Evolutionary conservation across 1,140 invertebrate genomes (phyloP).

Genomic region (Drosophila sturtevanti): DNA sequence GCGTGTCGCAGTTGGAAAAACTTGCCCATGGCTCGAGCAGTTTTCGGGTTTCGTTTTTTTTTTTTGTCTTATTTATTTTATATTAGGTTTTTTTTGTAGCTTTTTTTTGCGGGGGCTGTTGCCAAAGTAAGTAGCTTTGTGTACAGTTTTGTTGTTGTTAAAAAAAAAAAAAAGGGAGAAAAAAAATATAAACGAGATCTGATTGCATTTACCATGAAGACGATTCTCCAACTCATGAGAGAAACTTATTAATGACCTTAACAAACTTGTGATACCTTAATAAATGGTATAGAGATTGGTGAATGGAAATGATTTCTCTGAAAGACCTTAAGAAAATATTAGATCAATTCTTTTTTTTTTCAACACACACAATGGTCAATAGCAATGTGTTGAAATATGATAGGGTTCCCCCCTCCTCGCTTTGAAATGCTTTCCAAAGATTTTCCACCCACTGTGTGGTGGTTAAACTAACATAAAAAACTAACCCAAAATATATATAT

Average conservation of each 20-base stretch:
- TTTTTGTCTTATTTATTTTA: slow-evolving; percentile 28
- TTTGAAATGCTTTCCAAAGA: background rate
- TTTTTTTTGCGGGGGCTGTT: slow-evolving; percentile 55
- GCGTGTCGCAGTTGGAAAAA: slow-evolving; percentile 71
- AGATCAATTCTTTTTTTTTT: background rate
- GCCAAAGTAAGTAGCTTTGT: slow-evolving; percentile 38
- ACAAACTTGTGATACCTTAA: background rate
- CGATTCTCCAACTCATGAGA: background rate
- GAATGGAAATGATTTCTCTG: background rate
- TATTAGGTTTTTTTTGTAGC: slow-evolving; percentile 9
- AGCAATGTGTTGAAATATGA: slow-evolving; percentile 2
- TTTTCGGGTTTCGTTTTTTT: slow-evolving; percentile 32
- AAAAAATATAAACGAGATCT: background rate
- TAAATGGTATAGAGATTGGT: background rate
- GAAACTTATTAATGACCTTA: background rate
- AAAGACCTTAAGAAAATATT: background rate
- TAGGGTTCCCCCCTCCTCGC: slow-evolving; percentile 2
- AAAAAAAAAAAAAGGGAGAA: background rate
- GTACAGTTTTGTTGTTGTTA: slow-evolving; percentile 21
- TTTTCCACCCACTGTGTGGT: background rate
- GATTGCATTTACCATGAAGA: background rate
- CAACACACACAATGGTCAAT: background rate
- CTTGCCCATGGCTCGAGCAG: slow-evolving; percentile 49
- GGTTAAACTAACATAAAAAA: background rate
- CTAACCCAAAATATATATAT: slow-evolving; percentile 25